Evolutionary conservation across 2,888 invertebrate species (phyloP).

Genomic region (Petrolisthes manimaculis): DNA sequence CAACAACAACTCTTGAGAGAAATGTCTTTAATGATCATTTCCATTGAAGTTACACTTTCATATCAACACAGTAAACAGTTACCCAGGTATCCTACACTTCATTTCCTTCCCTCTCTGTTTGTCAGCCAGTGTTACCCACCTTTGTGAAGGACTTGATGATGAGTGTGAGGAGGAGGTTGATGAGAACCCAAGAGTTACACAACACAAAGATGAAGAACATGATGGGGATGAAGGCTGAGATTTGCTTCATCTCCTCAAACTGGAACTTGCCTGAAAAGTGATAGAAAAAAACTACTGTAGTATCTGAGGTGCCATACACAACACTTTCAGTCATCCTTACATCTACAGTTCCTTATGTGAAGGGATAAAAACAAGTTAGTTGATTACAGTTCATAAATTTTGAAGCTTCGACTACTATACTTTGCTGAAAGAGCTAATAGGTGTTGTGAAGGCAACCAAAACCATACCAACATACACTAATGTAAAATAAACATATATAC

Average conservation of each 20-base stretch:
- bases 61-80: not conserved
- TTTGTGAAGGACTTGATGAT: conserved; percentile 70
- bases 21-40: not conserved
- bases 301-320: no score
- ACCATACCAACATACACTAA: no score
- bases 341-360: no score
- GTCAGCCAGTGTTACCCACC: conserved; percentile 66
- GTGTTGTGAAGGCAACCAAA: no score
- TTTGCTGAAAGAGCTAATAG: no score
- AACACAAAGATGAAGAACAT: conserved; percentile 70
- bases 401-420: no score
- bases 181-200: conserved; percentile 69
- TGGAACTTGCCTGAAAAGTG: conserved; percentile 69
- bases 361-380: no score
- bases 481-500: no score
- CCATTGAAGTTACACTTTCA: not conserved
- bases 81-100: not conserved
- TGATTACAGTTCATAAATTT: no score
- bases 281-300: no score
- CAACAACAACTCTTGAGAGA: no score
- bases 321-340: no score
- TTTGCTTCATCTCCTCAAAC: conserved; percentile 69
- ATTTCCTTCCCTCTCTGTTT: not conserved
- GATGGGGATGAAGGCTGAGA: conserved; percentile 67
- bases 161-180: conserved; percentile 70